These are phyloP conservation scores for Cactoblastis cactorum DNA, from an alignment of 2,888 invertebrate species.

Conservation along the genomic window DNA sequence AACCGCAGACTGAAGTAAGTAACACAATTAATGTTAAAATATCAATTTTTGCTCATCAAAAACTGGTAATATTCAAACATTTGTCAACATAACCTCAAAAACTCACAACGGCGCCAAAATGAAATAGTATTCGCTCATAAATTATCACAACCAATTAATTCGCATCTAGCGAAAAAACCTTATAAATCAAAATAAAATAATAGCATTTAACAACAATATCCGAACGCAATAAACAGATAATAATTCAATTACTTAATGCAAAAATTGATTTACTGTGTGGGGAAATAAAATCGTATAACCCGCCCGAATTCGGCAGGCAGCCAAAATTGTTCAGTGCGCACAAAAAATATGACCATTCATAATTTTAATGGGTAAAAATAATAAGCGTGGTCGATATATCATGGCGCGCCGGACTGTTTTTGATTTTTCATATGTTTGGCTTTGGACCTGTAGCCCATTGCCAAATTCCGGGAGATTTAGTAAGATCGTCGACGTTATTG, in stretches of 20 bases:
- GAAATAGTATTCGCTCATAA: not conserved
- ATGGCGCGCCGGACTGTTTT: conserved; percentile 46
- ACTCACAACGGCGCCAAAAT: not conserved
- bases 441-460: conserved; percentile 45
- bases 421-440: conserved; percentile 71
- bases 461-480: conserved; percentile 55
- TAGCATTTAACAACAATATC: conserved; percentile 67
- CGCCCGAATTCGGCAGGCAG: conserved; percentile 54
- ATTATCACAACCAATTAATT: conserved; percentile 2
- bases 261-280: conserved; percentile 68
- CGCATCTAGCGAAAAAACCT: conserved; percentile 16
- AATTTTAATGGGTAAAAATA: conserved; percentile 74
- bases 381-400: conserved; percentile 64
- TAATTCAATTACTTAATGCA: conserved; percentile 76
- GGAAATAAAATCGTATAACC: conserved; percentile 60
- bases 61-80: too few species aligned
- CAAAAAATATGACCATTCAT: conserved; percentile 53
- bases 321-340: conserved; percentile 52
- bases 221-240: conserved; percentile 69
- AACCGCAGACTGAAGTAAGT: too few species aligned
- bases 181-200: conserved; percentile 40
- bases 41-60: not conserved
- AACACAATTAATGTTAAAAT: too few species aligned
- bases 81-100: not conserved
- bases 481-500: conserved; percentile 35